Base-by-base conservation (phyloP, 2,113 vertebrate genomes). In the Acinonyx jubatus region DNA sequence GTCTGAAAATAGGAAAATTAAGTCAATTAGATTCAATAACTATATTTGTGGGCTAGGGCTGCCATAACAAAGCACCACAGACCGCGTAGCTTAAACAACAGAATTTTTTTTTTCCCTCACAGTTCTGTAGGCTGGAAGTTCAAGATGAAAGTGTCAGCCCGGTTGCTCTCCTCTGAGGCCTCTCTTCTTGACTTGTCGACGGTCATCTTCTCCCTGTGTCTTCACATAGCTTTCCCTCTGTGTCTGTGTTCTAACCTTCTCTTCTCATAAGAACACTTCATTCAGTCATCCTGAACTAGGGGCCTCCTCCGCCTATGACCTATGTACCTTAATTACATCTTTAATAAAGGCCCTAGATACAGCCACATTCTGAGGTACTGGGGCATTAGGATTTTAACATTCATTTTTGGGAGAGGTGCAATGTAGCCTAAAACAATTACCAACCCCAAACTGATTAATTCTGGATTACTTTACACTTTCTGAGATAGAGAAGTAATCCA, bases 281-380 rank as follows among this genome's bases (percentile, higher is more conserved):
- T 21, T 52, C 31, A 61, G 29, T 61, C 23, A 29, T 4, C 5
- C 5, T 31, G 33, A 15, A 18, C 71, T 25, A 23, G 9, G 48
- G 41, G 3, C 3, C 33, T 1, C 6, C 3, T 0, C 48, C 1
- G 0, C 41, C 11, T 2, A 4, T 7, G 61, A 84, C 25, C 55
- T 68, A 33, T 61, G 57, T 25, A 69, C 16, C 25, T n/a, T 33
- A 23, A 16, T 29, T 21, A 74, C 14, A 5, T 19, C 74, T 33
- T 65, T 78, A 66, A 41, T 78, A 66, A 41, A 84, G 29, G 18
- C 15, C 16, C 29, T n/a, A 29, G 83, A 45, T 1, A 63, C 0
- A 89, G 63, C 21, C 21, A 5, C 36, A 7, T 33, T 86, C 25
- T 29, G 57, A 80, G 27, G 7, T 89, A 7, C 5, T 18, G 38